Evolutionary conservation across 2,797 vertebrate genomes (phyloP).

Genomic region (Argyrosomus regius): DNA sequence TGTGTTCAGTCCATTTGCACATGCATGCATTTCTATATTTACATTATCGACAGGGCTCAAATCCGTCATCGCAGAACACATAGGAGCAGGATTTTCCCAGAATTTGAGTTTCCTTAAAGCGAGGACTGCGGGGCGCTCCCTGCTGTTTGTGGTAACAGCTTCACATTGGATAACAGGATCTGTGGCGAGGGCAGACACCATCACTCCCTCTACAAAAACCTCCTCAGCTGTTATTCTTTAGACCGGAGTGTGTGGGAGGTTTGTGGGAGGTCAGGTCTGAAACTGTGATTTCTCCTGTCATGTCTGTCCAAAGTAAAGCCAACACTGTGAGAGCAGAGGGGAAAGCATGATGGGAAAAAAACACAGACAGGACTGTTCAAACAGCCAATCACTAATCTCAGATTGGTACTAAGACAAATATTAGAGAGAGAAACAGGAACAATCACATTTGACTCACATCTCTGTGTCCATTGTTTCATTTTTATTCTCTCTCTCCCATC

Average conservation of each 20-base stretch:
- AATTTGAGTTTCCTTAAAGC: constrained; percentile 33
- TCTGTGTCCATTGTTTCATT: background rate
- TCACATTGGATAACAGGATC: constrained; percentile 22
- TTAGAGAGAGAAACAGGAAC: constrained; percentile 1
- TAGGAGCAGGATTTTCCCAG: constrained; percentile 47
- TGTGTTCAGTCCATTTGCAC: constrained; percentile 48
- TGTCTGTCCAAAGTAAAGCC: constrained; percentile 64
- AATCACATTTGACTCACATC: background rate
- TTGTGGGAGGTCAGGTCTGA: constrained; percentile 31
- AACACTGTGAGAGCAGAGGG: constrained; percentile 8
- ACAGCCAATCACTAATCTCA: constrained; percentile 18
- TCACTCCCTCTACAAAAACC: constrained; percentile 38
- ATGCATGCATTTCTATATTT: constrained; percentile 45
- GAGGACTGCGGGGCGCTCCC: background rate
- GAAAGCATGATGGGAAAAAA: constrained; percentile 37
- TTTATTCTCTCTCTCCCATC: background rate
- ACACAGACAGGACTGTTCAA: constrained; percentile 10
- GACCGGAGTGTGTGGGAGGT: constrained; percentile 21
- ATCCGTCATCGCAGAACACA: constrained; percentile 30
- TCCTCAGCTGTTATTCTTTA: constrained; percentile 41
- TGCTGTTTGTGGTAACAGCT: constrained; percentile 45
- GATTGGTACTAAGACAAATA: constrained; percentile 17
- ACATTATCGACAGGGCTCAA: constrained; percentile 28
- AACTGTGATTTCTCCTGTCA: constrained; percentile 36
- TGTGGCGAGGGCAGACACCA: constrained; percentile 34